Conservation (phyloP, 2,113 vertebrate genomes). For the Anas platyrhynchos region DNA sequence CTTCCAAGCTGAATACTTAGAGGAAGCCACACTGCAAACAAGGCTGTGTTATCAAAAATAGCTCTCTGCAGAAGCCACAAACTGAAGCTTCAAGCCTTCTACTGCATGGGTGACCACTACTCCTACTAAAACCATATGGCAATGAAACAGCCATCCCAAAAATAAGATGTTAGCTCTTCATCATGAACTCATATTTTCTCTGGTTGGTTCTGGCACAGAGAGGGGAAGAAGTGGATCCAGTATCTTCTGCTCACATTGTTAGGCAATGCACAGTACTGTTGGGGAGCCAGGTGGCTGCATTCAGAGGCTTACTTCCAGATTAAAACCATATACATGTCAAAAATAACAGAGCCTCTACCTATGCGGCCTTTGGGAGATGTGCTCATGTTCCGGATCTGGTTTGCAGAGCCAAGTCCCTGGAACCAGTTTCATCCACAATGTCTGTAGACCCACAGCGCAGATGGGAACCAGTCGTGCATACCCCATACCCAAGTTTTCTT, state of each 20-base stretch:
- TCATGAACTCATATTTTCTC: background rate
- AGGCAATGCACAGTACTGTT: background rate
- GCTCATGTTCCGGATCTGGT: background rate
- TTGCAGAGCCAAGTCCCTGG: conserved; percentile 30
- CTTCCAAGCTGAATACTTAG: conserved; percentile 5
- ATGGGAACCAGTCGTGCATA: conserved; percentile 11
- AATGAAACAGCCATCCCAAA: background rate
- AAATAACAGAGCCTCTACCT: conserved; percentile 40
- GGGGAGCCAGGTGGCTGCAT: conserved; percentile 17
- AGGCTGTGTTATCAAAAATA: background rate
- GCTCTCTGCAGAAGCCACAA: background rate
- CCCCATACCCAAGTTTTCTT: background rate
- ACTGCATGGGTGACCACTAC: background rate
- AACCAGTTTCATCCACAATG: conserved; percentile 6
- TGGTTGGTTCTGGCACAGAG: background rate
- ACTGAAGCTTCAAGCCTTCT: background rate
- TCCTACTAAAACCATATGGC: background rate
- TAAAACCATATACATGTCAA: conserved; percentile 47
- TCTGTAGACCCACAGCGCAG: background rate
- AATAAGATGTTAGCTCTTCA: background rate
- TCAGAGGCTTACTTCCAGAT: conserved; percentile 33
- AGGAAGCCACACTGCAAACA: background rate
- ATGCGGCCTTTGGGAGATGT: conserved; percentile 11
- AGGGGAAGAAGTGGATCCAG: background rate
- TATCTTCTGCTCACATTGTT: background rate